These are phyloP conservation scores for Apamea epomidion DNA, from an alignment of 2,888 invertebrate genomes.

Conservation along the genomic window DNA sequence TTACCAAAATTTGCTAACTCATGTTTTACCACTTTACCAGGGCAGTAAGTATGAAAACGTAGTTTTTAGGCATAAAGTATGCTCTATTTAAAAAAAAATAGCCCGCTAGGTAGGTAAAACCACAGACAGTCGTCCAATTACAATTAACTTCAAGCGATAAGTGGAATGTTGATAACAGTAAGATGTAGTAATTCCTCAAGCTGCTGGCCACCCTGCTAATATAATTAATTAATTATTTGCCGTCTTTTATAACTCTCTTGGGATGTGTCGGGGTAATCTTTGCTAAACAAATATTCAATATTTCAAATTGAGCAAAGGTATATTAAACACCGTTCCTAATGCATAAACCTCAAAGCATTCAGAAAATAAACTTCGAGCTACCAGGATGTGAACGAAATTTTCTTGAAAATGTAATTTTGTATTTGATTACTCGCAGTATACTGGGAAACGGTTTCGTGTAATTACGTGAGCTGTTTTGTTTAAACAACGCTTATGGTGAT, in stretches of 20 bases:
- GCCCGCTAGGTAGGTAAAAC: neutral
- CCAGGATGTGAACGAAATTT: conserved; percentile 48
- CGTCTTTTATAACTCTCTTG: neutral
- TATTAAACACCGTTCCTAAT: conserved; percentile 5
- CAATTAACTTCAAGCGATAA: neutral
- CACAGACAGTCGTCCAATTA: neutral
- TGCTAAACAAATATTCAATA: conserved; percentile 1
- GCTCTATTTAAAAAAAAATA: neutral
- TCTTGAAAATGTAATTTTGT: conserved; percentile 61
- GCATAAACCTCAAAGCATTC: conserved; percentile 19
- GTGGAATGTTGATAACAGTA: neutral
- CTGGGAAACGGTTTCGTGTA: conserved; percentile 72
- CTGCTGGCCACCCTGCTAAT: neutral
- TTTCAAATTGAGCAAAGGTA: conserved; percentile 23
- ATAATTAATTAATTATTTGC: neutral
- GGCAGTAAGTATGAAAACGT: neutral
- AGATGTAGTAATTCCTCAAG: neutral
- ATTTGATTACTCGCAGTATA: conserved; percentile 54
- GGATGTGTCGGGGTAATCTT: neutral
- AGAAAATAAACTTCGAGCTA: conserved; percentile 23
- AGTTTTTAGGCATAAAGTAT: neutral
- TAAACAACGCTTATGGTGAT: conserved; percentile 73
- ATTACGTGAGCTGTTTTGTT: conserved; percentile 75
- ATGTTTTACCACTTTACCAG: neutral
- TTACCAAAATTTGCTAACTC: neutral